Evolutionary conservation across 2,888 invertebrate genomes (phyloP).

Genomic region (Lathronympha strigana): DNA sequence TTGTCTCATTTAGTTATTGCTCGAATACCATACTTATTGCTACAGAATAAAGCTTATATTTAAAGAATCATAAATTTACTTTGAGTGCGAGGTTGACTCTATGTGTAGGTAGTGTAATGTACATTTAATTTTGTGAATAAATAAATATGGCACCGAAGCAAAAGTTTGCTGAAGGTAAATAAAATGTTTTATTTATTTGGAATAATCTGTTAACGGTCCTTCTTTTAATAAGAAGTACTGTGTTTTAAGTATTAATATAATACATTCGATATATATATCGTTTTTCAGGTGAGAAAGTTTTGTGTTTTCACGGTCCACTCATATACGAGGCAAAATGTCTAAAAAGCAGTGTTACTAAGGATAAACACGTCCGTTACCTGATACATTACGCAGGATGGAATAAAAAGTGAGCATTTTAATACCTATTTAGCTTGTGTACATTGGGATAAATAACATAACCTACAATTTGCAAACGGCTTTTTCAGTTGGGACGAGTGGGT

Average conservation of each 20-base stretch:
- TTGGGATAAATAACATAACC: slow-evolving; percentile 25
- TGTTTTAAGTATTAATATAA: neutral
- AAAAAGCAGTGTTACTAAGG: slow-evolving; percentile 91
- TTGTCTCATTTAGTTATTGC: neutral
- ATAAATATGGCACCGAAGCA: slow-evolving; percentile 85
- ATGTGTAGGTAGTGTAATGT: neutral
- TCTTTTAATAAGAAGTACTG: neutral
- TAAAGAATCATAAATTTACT: neutral
- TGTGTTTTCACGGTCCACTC: slow-evolving; percentile 98
- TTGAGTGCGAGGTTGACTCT: neutral
- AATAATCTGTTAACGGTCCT: neutral
- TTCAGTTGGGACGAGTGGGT: slow-evolving; percentile 96
- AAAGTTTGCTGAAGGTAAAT: slow-evolving; percentile 89
- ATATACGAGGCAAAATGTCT: slow-evolving; percentile 99
- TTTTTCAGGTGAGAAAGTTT: slow-evolving; percentile 91
- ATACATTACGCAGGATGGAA: slow-evolving; percentile 99
- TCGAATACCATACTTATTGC: neutral
- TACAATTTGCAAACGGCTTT: slow-evolving; percentile 17
- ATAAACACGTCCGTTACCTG: slow-evolving; percentile 94
- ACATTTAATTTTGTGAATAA: slow-evolving; percentile 10
- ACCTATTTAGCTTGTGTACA: slow-evolving; percentile 11
- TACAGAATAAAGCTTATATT: neutral
- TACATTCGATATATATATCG: slow-evolving; percentile 17
- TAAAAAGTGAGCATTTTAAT: slow-evolving; percentile 90
- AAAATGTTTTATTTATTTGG: slow-evolving; percentile 43